Evolutionary conservation across 2,797 vertebrate species (phyloP).

Genomic region (Gorsachius magnificus): DNA sequence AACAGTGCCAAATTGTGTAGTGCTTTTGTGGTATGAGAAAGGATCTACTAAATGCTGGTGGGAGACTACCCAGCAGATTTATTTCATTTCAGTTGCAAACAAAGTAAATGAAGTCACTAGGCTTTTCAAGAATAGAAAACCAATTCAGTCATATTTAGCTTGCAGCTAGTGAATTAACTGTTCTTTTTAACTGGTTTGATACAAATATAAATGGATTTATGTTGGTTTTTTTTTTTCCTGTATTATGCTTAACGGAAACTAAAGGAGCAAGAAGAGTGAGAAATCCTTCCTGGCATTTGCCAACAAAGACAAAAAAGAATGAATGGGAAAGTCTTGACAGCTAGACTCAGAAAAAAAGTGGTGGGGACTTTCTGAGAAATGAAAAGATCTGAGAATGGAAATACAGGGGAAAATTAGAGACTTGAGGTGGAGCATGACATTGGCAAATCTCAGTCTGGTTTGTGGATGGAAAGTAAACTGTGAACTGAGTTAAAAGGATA

Average conservation of each 20-base stretch:
- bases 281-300: neutral
- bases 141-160: neutral
- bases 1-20: slow-evolving; percentile 50
- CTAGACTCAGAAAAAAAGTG: neutral
- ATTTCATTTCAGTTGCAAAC: slow-evolving; percentile 47
- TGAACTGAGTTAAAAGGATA: neutral
- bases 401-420: neutral
- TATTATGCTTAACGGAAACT: neutral
- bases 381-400: neutral
- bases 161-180: neutral
- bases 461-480: neutral
- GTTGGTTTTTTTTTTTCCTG: too few relatives aligned
- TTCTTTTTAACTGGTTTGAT: neutral
- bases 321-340: neutral
- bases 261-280: neutral
- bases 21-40: slow-evolving; percentile 58
- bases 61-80: slow-evolving; percentile 33
- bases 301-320: neutral
- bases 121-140: neutral
- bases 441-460: neutral
- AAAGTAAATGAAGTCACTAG: slow-evolving; percentile 10
- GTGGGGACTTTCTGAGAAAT: neutral
- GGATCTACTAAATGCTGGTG: slow-evolving; percentile 45
- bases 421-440: neutral
- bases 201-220: neutral